Conservation (phyloP, 2,113 vertebrate genomes). For the Anolis sagrei region DNA sequence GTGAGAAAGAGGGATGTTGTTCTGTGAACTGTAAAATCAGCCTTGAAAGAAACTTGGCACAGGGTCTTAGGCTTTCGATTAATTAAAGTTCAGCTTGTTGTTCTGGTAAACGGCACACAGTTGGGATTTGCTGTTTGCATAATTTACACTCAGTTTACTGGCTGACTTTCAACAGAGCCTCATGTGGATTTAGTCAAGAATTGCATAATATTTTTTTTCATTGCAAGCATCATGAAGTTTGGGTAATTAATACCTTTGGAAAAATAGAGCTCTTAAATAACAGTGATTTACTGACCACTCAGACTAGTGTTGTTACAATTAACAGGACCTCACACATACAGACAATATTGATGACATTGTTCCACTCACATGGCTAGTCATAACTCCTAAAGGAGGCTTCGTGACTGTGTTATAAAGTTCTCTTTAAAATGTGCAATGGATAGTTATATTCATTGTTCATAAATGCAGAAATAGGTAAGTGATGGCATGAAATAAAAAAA, state of each 20-base stretch:
- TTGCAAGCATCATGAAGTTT: slow-evolving; percentile 24
- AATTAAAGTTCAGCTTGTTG: slow-evolving; percentile 75
- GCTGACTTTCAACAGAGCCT: slow-evolving; percentile 57
- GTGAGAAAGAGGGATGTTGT: slow-evolving; percentile 56
- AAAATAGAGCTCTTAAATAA: background rate
- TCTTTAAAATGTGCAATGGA: background rate
- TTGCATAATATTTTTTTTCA: slow-evolving; percentile 12
- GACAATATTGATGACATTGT: background rate
- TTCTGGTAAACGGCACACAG: slow-evolving; percentile 71
- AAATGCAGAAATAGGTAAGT: background rate
- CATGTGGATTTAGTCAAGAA: slow-evolving; percentile 24
- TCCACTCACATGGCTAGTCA: background rate
- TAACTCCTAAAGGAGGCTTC: background rate
- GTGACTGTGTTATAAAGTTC: background rate
- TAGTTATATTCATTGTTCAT: background rate
- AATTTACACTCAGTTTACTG: slow-evolving; percentile 67
- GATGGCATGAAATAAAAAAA: background rate
- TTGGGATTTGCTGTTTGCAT: slow-evolving; percentile 67
- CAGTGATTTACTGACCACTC: background rate
- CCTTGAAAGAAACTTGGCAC: slow-evolving; percentile 69
- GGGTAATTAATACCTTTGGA: slow-evolving; percentile 29
- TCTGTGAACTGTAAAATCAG: slow-evolving; percentile 69
- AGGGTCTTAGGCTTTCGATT: slow-evolving; percentile 62
- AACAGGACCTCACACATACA: background rate
- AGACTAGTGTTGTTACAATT: background rate